Base-by-base conservation (phyloP, 2,797 vertebrate species). In the Psittacula derbiana region DNA sequence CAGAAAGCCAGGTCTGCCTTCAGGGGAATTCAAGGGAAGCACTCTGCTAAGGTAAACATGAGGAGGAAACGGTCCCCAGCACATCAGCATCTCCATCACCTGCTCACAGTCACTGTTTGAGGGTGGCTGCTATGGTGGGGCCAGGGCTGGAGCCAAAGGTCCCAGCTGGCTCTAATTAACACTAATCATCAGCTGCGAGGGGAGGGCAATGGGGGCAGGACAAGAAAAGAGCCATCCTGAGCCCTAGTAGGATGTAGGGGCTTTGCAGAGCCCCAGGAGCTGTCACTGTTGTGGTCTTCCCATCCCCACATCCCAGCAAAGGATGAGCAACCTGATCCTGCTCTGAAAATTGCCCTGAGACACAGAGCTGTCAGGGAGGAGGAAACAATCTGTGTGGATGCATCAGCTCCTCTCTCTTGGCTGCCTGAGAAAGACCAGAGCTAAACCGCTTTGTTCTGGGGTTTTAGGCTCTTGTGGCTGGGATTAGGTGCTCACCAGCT, bases 401-500 rank as follows among this genome's bases (percentile, higher is more conserved):
- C 17, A 15, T 41, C 7, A 5, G 52, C 70, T 83, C 50, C 65
- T 74, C 57, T 74, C 64, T 60, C 73, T 44, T 5, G 0, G 76
- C 76, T 84, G 88, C 61, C 78, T 82, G 61, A 0, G 1, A 89
- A 25, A 46, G 61, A 96, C n/a, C 49, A 8, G 1, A 76, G 60
- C 8, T 87, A 80, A 97, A 96, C 84, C 2, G 19, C 27, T 95
- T 97, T 31, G 94, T 95, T 96, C 84, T 80, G 96, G 93, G 78
- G 80, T 28, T 92, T 97, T 92, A 87, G 86, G 41, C 65, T 76
- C 96, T 96, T 57, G 80, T 96, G 94, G 73, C 94, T 3, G 16
- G 96, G 93, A 96, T 97, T 96, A 96, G 86, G 71, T 5, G 4
- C 55, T 43, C 64, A 13, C 7, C 64, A 87, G 47, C 16, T 40